These are phyloP conservation scores for Leptogaster cylindrica DNA, from an alignment of 2,888 invertebrate genomes.

Conservation along the genomic window DNA sequence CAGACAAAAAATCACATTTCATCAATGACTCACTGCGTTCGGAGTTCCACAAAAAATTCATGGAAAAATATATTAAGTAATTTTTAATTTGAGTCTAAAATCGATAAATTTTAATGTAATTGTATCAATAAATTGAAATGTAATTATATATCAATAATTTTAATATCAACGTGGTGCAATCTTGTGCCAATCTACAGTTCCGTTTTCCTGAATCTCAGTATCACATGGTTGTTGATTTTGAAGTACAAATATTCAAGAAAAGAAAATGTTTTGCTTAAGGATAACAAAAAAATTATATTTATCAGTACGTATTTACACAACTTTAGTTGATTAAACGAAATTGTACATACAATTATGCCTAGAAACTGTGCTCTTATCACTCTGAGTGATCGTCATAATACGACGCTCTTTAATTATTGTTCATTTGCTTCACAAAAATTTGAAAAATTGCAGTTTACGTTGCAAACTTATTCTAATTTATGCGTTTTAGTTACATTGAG, in stretches of 20 bases:
- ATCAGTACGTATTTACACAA: conserved; percentile 33
- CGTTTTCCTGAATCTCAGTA: no score
- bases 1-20: conserved; percentile 89
- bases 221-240: no score
- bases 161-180: no score
- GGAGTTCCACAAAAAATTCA: conserved; percentile 99
- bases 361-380: conserved; percentile 35
- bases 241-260: no score
- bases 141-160: neutral
- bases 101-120: neutral
- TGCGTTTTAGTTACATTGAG: conserved; percentile 33
- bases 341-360: conserved; percentile 26
- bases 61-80: conserved; percentile 99
- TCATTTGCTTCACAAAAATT: conserved; percentile 19
- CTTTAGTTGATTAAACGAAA: conserved; percentile 27
- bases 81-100: no score
- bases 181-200: no score
- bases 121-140: neutral
- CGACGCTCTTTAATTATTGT: conserved; percentile 19
- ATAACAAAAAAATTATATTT: conserved; percentile 37
- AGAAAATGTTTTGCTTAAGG: conserved; percentile 5
- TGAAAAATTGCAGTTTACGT: conserved; percentile 14
- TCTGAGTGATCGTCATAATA: conserved; percentile 15
- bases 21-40: conserved; percentile 98
- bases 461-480: conserved; percentile 25